phyloP scores from a whole-genome alignment of 2,113 vertebrate species.

The Ageneiosus marmoratus region DNA sequence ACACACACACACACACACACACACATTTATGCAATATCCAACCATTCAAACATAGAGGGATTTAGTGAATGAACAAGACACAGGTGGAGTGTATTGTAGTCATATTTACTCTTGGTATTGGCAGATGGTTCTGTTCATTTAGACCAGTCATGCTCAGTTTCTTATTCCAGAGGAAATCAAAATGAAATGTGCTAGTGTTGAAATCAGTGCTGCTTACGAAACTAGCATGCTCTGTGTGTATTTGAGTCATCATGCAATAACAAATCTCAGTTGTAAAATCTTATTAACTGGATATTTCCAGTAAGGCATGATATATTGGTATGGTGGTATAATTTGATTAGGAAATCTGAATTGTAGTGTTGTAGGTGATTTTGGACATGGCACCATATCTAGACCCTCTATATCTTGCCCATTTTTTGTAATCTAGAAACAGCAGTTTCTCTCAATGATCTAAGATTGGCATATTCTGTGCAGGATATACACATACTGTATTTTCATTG shows the following conservation, averaged over 20 bases:
- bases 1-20: slow-evolving; percentile 1
- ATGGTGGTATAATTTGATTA: not conserved
- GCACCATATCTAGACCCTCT: not conserved
- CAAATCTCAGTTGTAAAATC: not conserved
- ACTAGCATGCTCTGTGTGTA: not conserved
- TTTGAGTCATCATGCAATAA: not conserved
- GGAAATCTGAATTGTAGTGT: not conserved
- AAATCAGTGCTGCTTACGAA: not conserved
- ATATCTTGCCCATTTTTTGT: too few species aligned
- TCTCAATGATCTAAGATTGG: not conserved
- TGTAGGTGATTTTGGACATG: not conserved
- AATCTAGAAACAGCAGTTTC: not conserved
- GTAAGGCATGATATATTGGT: not conserved
- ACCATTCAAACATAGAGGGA: slow-evolving; percentile 12
- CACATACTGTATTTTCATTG: not conserved
- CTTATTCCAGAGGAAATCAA: slow-evolving; percentile 30
- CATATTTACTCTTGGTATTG: slow-evolving; percentile 73
- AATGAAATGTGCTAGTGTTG: slow-evolving; percentile 18
- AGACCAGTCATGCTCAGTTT: slow-evolving; percentile 31
- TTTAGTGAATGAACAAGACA: slow-evolving; percentile 45
- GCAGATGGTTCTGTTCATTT: slow-evolving; percentile 72
- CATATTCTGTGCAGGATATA: not conserved
- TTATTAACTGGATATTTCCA: not conserved
- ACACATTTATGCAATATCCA: slow-evolving; percentile 1
- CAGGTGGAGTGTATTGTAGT: slow-evolving; percentile 70